Evolutionary conservation across 2,888 invertebrate species (phyloP), one percentile per base, ranked within the genome.

Genomic region (Agrilus biguttatus): DNA sequence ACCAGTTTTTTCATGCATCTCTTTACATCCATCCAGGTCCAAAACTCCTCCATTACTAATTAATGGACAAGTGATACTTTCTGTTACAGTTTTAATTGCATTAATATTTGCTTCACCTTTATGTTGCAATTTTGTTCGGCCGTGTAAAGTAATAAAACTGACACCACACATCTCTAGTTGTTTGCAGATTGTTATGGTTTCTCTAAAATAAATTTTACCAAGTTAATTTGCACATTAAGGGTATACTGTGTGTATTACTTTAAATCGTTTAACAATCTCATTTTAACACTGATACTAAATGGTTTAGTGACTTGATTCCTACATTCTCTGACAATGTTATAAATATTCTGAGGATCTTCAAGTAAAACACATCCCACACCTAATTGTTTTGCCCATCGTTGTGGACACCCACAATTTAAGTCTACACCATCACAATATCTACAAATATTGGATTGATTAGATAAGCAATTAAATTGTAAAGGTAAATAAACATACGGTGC

Each of bases 371-470:
- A 87, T 0, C 96, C 96, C 60, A 88, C 84, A 4, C 91, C 91
- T 59, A 89, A 86, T 51, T 83, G 77, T 66, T 88, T 82, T 0
- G 95, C 95, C 95, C 95, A 96, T 51, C 80, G 72, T 66, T 97
- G 97, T 1, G 97, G 97, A 55, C 97, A 97, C 1, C 97, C 97
- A 70, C 97, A 97, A 62, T 97, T 97, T 33, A 97, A 69, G 68
- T 97, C 97, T 2, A 95, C 83, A 6, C 97, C 97, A 70, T 88
- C 83, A 42, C 84, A 79, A 69, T 82, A 86, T 12, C 82, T 82
- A 53, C 45, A 53, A 51, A 42, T 36, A 40, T 45, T 41, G 36
- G 5, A 14, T 34, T 13, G 5, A 5, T 21, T 21, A n/a, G n/a
- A 21, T 34, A 34, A 34, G 14, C 5, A n/a, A 13, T 13, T 1